Evolutionary conservation across 2,113 vertebrate species (phyloP), one percentile per base, ranked within the genome.

Genomic region (Siniperca chuatsi): DNA sequence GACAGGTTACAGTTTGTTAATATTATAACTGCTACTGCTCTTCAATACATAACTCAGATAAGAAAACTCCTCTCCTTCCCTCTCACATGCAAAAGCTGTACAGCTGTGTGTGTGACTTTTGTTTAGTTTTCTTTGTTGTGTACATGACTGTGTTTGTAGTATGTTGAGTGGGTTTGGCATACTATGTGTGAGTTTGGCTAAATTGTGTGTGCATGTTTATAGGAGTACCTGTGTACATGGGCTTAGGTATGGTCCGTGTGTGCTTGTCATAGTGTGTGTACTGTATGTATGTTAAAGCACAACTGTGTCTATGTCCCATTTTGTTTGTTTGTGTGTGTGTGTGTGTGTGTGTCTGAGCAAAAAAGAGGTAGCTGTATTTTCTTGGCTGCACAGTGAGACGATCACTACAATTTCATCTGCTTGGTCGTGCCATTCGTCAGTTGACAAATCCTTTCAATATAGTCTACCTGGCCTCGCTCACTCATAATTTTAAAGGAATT

Each of bases 381-480:
- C 81, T 75, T 84, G 84, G 87, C 81, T 85, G 46, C 89, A 87
- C 79, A 89, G 78, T 76, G 66, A 87, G 81, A 84, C 58, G 11
- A 83, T 87, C 78, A 62, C 69, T 77, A 88, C 87, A 93, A 85
- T 92, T 91, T 87, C 86, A 92, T 90, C 91, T 92, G 81, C 85
- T 82, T 74, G 46, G 75, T 81, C 21, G 60, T 80, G 68, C 87
- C 84, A 93, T 93, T 89, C 35, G 84, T 89, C 92, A 91, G 85
- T 90, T 93, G 90, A 92, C 91, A 92, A 93, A 94, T 94, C 92
- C 92, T 93, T 91, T 92, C 91, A 90, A 92, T 92, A 89, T 66
- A 88, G 83, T 92, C 91, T 85, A 88, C 83, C 88, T 90, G 87
- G 84, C 52, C 84, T 82, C n/a, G 78, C 84, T 91, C 37, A 64